phyloP scores from a whole-genome alignment of 2,888 invertebrate species.

The Fragum whitleyi region DNA sequence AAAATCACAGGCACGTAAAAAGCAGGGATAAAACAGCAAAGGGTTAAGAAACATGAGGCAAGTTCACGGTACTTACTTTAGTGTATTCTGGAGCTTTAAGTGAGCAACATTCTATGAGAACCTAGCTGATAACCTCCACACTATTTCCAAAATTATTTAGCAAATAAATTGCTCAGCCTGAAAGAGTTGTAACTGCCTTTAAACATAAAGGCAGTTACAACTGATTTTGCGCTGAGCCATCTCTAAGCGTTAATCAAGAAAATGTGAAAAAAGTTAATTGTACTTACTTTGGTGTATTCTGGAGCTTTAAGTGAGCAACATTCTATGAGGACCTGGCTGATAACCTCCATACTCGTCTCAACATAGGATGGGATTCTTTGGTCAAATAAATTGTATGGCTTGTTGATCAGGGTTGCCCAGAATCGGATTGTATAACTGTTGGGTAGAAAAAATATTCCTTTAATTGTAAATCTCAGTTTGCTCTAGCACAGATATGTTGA shows the following conservation, averaged over 20 bases:
- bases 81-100: conserved; percentile 50
- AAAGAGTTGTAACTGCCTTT: too few species aligned
- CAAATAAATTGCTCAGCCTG: conserved; percentile 67
- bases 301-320: conserved; percentile 53
- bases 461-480: too few species aligned
- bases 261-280: too few species aligned
- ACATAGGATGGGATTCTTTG: conserved; percentile 57
- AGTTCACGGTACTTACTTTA: conserved; percentile 59
- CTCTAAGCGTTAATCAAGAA: too few species aligned
- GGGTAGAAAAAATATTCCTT: neutral
- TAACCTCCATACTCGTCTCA: conserved; percentile 63
- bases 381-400: conserved; percentile 68
- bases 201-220: too few species aligned
- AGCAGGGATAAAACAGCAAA: too few species aligned
- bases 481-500: too few species aligned
- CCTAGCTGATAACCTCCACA: conserved; percentile 65
- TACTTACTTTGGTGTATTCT: conserved; percentile 62
- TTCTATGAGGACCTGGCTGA: conserved; percentile 68
- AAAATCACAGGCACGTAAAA: too few species aligned
- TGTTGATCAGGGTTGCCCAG: conserved; percentile 61
- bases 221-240: too few species aligned
- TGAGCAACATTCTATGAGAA: conserved; percentile 66
- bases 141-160: conserved; percentile 56
- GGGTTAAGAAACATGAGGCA: too few species aligned
- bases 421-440: conserved; percentile 67